Evolutionary conservation across 2,888 invertebrate species (phyloP), one percentile per base, ranked within the genome.

Genomic region (Drosophila ezoana): DNA sequence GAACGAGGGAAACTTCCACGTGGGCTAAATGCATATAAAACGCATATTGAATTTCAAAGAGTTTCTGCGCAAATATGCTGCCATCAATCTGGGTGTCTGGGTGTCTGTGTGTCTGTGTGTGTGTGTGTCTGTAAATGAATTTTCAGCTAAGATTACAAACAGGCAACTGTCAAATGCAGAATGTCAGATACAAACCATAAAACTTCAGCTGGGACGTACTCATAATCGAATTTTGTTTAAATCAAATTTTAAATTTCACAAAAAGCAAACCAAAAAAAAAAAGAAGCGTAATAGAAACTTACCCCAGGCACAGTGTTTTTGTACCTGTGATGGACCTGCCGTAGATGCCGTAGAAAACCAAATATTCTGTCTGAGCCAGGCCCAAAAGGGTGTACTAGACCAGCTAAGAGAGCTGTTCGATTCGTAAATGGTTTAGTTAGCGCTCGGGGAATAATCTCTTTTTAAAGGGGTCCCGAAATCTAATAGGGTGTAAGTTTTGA

Each of bases 11-110:
- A 37, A 38, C 44, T 38, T 59, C 49, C 63, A 77, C 60, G 53
- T 61, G 53, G 51, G 41, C 23, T 32, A 70, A 68, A 47, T 71
- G 65, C 74, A 74, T 57, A 60, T 52, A 58, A 57, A 67, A 61
- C 73, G 73, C 69, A 79, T 85, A 87, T 84, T 87, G 80, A 85
- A 84, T 84, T 85, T 87, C 84, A 87, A 84, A 87, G 82, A 78
- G 66, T 74, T 84, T 72, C 62, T 75, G 40, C 45, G 11, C 51
- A 45, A 56, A 38, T 33, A 38, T 40, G 32, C 44, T 58, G 41
- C 51, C 67, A 79, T 81, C 76, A 77, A 82, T 85, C 75, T 62
- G 18, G 0, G 20, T 40, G 43, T 35, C 6, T 23, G 23, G 1
- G 6, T 28, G 16, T 35, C 4, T 18, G 59, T 9, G n/a, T 52